A percentile compares a stretch with the other conserved stretches of the same genome.
These are phyloP conservation scores for Dromius quadrimaculatus DNA, from an alignment of 2,888 invertebrate genomes.

Conservation along the genomic window DNA sequence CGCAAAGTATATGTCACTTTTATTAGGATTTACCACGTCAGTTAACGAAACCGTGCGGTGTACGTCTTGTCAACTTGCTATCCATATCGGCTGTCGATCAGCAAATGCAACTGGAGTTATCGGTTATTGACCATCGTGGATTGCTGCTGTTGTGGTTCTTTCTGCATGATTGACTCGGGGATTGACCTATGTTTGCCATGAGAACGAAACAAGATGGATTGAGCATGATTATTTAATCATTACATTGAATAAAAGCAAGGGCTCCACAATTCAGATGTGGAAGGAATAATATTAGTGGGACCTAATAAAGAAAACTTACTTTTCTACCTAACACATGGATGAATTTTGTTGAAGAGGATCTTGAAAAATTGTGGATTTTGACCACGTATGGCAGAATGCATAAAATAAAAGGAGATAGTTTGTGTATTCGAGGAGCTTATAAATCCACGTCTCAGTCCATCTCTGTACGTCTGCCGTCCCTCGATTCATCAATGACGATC, in stretches of 20 bases:
- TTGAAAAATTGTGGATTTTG: too few species aligned
- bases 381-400: too few species aligned
- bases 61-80: conserved; percentile 37
- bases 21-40: conserved; percentile 61
- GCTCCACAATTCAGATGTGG: too few species aligned
- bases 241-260: too few species aligned
- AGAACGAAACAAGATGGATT: not conserved
- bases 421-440: not conserved
- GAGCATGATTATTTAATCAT: not conserved
- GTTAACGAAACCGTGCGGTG: conserved; percentile 25
- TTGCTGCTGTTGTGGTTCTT: conserved; percentile 17
- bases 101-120: conserved; percentile 19
- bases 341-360: too few species aligned
- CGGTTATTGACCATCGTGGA: conserved; percentile 19
- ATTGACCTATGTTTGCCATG: conserved; percentile 18
- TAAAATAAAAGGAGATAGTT: too few species aligned
- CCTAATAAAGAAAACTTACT: too few species aligned
- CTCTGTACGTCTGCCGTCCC: conserved; percentile 28
- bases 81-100: conserved; percentile 45
- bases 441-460: conserved; percentile 4
- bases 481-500: conserved; percentile 49
- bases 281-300: too few species aligned
- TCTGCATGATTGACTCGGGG: conserved; percentile 43
- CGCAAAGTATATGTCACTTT: conserved; percentile 52
- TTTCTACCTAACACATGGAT: too few species aligned